A percentile compares a stretch with the other conserved stretches of the same genome.
Evolutionary conservation across 2,888 invertebrate genomes (phyloP).

Genomic region (Phalera bucephala): DNA sequence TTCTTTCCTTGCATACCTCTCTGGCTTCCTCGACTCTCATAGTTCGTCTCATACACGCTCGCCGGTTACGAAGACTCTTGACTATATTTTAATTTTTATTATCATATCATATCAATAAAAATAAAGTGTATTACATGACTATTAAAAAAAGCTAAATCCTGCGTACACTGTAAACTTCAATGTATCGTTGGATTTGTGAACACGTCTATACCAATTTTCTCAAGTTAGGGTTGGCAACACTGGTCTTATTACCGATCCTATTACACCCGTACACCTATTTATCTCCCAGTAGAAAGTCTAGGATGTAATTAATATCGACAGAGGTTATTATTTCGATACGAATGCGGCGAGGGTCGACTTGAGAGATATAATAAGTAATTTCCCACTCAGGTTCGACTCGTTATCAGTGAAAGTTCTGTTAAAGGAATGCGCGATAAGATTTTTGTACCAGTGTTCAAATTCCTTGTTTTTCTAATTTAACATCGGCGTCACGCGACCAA

Average conservation of each 20-base stretch:
- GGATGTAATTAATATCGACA: slow-evolving; percentile 76
- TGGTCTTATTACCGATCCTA: slow-evolving; percentile 40
- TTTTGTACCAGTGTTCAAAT: slow-evolving; percentile 24
- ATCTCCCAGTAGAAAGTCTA: slow-evolving; percentile 69
- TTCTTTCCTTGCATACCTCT: too few species aligned
- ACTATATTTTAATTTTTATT: too few species aligned
- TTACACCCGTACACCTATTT: slow-evolving; percentile 54
- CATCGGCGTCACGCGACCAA: slow-evolving; percentile 14
- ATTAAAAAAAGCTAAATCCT: too few species aligned
- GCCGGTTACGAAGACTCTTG: too few species aligned
- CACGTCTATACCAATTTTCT: too few species aligned
- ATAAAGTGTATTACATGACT: too few species aligned
- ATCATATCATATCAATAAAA: too few species aligned
- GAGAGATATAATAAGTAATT: slow-evolving; percentile 54
- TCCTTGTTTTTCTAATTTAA: slow-evolving; percentile 30
- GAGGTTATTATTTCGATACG: slow-evolving; percentile 72
- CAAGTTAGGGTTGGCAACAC: too few species aligned
- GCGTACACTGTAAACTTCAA: too few species aligned
- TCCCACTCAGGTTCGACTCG: slow-evolving; percentile 44
- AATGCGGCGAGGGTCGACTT: slow-evolving; percentile 41
- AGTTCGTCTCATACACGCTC: too few species aligned
- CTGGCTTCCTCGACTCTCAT: too few species aligned
- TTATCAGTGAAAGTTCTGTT: slow-evolving; percentile 74
- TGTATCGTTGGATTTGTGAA: too few species aligned
- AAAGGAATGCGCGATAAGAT: slow-evolving; percentile 52